Conservation (phyloP, 2,888 invertebrate genomes). For the Heliconius erato region DNA sequence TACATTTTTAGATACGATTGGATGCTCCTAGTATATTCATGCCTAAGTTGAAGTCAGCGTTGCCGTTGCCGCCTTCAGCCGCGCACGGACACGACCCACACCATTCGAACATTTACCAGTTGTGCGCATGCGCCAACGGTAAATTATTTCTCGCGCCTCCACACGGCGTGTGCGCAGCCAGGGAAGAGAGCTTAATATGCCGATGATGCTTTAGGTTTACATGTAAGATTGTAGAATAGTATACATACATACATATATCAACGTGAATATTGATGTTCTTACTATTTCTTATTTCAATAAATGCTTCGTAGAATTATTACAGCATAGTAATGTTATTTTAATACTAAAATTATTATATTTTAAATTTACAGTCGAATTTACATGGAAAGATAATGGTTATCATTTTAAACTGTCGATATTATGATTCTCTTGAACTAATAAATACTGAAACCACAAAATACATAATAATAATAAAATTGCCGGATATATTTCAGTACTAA, state of each 20-base stretch:
- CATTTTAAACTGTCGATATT: not conserved
- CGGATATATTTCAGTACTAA: not conserved
- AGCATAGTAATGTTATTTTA: not conserved
- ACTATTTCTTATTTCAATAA: not conserved
- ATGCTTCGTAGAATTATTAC: constrained; percentile 30
- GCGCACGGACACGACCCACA: constrained; percentile 83
- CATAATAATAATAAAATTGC: not conserved
- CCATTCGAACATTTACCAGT: constrained; percentile 91
- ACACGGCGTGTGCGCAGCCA: constrained; percentile 90
- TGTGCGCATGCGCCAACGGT: constrained; percentile 96
- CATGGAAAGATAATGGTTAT: not conserved
- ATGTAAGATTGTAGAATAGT: constrained; percentile 38
- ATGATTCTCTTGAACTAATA: not conserved
- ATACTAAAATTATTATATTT: not conserved
- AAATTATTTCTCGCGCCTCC: constrained; percentile 95
- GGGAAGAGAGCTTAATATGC: constrained; percentile 83
- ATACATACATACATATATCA: constrained; percentile 40
- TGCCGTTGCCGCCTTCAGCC: constrained; percentile 82
- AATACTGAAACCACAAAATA: not conserved
- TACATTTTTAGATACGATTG: constrained; percentile 83
- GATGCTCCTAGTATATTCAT: constrained; percentile 88
- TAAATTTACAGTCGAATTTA: not conserved
- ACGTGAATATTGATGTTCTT: constrained; percentile 18
- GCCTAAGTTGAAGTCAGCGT: constrained; percentile 88
- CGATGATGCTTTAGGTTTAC: constrained; percentile 73